phyloP scores from a whole-genome alignment of 2,888 invertebrate genomes.

The Philereme vetulata region DNA sequence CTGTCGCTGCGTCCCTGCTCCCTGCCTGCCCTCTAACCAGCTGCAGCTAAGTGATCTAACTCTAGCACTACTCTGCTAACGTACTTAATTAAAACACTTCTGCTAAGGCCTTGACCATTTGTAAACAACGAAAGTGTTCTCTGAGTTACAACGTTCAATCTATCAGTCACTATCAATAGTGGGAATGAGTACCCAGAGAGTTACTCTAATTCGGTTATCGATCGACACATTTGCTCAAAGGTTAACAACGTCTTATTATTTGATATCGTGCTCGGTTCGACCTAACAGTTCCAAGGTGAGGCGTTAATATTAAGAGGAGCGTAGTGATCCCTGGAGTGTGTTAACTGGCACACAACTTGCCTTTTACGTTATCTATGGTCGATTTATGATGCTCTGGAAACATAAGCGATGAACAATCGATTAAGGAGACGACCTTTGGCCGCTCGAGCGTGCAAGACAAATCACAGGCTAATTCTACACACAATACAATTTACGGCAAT shows the following conservation, averaged over 20 bases:
- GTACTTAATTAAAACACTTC: conserved; percentile 55
- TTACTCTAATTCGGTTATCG: conserved; percentile 37
- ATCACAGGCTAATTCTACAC: conserved; percentile 17
- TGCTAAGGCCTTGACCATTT: conserved; percentile 39
- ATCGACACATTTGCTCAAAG: conserved; percentile 52
- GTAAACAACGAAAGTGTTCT: conserved; percentile 20
- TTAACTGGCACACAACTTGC: conserved; percentile 45
- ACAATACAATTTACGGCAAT: conserved; percentile 23
- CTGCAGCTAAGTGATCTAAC: conserved; percentile 45
- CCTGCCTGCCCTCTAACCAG: conserved; percentile 52
- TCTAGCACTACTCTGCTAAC: conserved; percentile 44
- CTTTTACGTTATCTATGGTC: conserved; percentile 41
- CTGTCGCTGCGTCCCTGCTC: conserved; percentile 72
- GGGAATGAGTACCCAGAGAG: conserved; percentile 23
- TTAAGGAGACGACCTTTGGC: conserved; percentile 22
- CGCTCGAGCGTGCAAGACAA: conserved; percentile 20
- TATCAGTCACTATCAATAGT: conserved; percentile 5
- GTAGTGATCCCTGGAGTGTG: conserved; percentile 51
- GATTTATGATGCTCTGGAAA: conserved; percentile 45
- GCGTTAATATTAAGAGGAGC: conserved; percentile 44
- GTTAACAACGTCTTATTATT: conserved; percentile 60
- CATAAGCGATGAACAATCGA: conserved; percentile 27
- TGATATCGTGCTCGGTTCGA: conserved; percentile 53
- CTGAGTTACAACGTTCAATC: conserved; percentile 1
- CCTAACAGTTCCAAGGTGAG: conserved; percentile 55